Conservation (phyloP, 2,113 vertebrate species). For the Bostrychus sinensis region DNA sequence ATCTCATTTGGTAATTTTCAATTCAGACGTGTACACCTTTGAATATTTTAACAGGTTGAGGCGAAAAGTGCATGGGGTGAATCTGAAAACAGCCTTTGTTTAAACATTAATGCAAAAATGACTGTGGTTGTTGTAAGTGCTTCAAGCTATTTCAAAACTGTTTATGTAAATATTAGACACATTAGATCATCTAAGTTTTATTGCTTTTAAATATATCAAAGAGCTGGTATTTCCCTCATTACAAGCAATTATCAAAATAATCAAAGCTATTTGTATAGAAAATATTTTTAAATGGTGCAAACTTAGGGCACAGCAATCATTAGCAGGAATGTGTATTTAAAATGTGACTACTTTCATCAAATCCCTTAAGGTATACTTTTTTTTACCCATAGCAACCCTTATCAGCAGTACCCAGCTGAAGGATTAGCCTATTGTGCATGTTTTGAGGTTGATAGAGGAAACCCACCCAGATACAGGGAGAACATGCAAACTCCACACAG, state of each 20-base stretch:
- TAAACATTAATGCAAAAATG: conserved; percentile 30
- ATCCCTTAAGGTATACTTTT: too few species aligned
- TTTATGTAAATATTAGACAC: conserved; percentile 20
- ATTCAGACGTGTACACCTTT: conserved; percentile 18
- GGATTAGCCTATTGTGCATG: too few species aligned
- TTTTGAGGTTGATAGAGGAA: too few species aligned
- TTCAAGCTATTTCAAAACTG: conserved; percentile 23
- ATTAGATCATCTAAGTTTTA: conserved; percentile 19
- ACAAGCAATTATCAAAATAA: neutral
- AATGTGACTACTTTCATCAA: too few species aligned
- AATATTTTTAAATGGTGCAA: too few species aligned
- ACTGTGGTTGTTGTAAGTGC: conserved; percentile 1
- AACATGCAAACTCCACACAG: too few species aligned
- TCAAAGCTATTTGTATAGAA: neutral
- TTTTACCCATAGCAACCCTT: too few species aligned
- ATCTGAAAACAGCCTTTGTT: conserved; percentile 14
- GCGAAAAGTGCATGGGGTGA: conserved; percentile 10
- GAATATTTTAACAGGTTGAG: conserved; percentile 18
- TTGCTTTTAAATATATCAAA: conserved; percentile 1
- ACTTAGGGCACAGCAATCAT: too few species aligned
- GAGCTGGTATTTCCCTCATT: neutral
- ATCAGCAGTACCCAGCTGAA: too few species aligned
- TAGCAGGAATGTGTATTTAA: too few species aligned
- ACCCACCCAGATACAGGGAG: too few species aligned
- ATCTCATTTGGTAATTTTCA: conserved; percentile 43